phyloP scores from a whole-genome alignment of 2,113 vertebrate genomes.

The Carettochelys insculpta region DNA sequence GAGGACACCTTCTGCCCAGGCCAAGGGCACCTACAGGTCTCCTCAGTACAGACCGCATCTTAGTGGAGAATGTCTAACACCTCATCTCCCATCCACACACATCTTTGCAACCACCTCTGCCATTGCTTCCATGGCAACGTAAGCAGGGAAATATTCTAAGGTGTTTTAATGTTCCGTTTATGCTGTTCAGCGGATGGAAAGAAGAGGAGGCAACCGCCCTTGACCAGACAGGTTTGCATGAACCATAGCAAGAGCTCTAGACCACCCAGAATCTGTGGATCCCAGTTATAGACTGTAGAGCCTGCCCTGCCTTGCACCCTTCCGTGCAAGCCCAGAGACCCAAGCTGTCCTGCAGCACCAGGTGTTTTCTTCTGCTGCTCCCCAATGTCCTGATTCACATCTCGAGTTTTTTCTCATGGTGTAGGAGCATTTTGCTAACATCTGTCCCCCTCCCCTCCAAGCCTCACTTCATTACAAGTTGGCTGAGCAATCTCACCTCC shows the following conservation, averaged over 20 bases:
- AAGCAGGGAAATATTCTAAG: not conserved
- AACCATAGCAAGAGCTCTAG: not conserved
- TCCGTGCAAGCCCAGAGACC: not conserved
- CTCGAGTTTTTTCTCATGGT: not conserved
- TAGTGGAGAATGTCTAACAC: not conserved
- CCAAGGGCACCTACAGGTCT: not conserved
- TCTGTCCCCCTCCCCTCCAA: not conserved
- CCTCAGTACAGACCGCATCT: not conserved
- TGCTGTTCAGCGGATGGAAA: not conserved
- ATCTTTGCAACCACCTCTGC: not conserved
- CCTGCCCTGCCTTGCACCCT: not conserved
- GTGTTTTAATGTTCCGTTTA: not conserved
- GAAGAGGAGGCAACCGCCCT: not conserved
- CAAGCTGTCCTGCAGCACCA: not conserved
- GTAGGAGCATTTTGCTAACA: not conserved
- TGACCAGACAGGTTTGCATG: not conserved
- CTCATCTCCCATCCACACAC: not conserved
- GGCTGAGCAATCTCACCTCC: constrained; percentile 70
- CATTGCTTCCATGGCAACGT: not conserved
- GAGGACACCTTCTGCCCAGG: not conserved
- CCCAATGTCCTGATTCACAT: not conserved
- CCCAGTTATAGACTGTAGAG: no score
- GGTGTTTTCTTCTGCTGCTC: no score
- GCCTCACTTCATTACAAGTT: not conserved
- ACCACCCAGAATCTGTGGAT: not conserved